A percentile compares a stretch with the other conserved stretches of the same genome.
Conservation (phyloP, 1,140 invertebrate genomes). For the Trachymyrmex septentrionalis region DNA sequence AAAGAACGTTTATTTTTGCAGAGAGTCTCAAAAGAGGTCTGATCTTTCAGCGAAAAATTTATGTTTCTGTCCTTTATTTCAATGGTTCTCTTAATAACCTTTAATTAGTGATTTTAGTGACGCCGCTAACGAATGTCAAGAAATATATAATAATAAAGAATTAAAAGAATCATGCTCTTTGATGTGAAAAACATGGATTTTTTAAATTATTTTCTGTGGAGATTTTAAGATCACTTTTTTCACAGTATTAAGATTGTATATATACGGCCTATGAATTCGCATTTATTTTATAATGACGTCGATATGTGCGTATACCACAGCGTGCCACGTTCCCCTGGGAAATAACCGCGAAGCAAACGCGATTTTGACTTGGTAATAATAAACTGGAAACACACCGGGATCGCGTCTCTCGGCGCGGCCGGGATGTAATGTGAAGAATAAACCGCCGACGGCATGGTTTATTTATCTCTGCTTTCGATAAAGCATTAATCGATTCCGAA, state of each 20-base stretch:
- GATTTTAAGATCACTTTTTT: background rate
- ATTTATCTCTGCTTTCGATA: slow-evolving; percentile 71
- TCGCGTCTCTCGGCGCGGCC: slow-evolving; percentile 13
- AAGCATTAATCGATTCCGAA: slow-evolving; percentile 76
- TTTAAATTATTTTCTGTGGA: background rate
- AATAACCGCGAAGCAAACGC: slow-evolving; percentile 28
- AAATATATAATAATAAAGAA: background rate
- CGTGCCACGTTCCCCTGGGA: background rate
- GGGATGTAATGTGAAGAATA: slow-evolving; percentile 62
- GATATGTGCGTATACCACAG: too few relatives aligned
- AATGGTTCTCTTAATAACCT: background rate
- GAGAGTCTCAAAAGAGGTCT: background rate
- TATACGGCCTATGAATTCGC: background rate
- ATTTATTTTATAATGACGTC: background rate
- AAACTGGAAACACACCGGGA: slow-evolving; percentile 30
- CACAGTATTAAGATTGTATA: background rate
- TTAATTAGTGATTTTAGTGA: background rate
- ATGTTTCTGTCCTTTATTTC: background rate
- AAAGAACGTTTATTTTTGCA: background rate
- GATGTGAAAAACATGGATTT: too few relatives aligned
- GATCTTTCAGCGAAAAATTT: background rate
- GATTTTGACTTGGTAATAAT: slow-evolving; percentile 33
- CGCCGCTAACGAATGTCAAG: background rate
- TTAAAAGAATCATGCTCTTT: background rate
- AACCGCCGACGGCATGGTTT: slow-evolving; percentile 65